These are phyloP conservation scores for Acronicta alni DNA, from an alignment of 2,888 invertebrate species.

Conservation along the genomic window DNA sequence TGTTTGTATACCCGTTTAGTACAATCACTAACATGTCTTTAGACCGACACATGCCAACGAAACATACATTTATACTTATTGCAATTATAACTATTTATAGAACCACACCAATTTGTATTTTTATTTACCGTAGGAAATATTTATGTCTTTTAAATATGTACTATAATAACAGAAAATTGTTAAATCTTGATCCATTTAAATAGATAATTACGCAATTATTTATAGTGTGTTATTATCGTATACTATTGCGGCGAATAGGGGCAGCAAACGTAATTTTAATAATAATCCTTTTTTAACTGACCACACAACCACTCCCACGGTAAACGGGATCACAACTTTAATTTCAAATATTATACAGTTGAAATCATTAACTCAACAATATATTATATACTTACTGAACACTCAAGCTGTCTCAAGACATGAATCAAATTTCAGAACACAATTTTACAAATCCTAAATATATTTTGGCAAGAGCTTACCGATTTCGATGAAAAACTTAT, in stretches of 20 bases:
- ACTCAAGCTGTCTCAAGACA: slow-evolving; percentile 21
- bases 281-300: slow-evolving; percentile 1
- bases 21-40: slow-evolving; percentile 55
- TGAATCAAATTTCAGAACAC: slow-evolving; percentile 8
- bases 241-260: too few relatives aligned
- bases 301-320: slow-evolving; percentile 18
- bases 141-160: not conserved
- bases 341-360: slow-evolving; percentile 17
- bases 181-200: not conserved
- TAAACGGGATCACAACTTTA: slow-evolving; percentile 35
- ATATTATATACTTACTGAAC: slow-evolving; percentile 4
- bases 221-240: too few relatives aligned
- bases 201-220: too few relatives aligned
- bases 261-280: too few relatives aligned
- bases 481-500: slow-evolving; percentile 10
- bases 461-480: slow-evolving; percentile 42
- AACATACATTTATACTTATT: slow-evolving; percentile 32
- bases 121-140: slow-evolving; percentile 12
- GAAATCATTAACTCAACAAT: not conserved
- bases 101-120: slow-evolving; percentile 20
- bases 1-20: slow-evolving; percentile 65
- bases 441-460: slow-evolving; percentile 8
- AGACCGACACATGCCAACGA: slow-evolving; percentile 35
- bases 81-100: slow-evolving; percentile 27
- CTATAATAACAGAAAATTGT: not conserved